Percentiles rank a stretch among this genome's conserved stretches.
These are phyloP conservation scores for Cranoglanis bouderius DNA, from an alignment of 2,113 vertebrate species.

Conservation along the genomic window DNA sequence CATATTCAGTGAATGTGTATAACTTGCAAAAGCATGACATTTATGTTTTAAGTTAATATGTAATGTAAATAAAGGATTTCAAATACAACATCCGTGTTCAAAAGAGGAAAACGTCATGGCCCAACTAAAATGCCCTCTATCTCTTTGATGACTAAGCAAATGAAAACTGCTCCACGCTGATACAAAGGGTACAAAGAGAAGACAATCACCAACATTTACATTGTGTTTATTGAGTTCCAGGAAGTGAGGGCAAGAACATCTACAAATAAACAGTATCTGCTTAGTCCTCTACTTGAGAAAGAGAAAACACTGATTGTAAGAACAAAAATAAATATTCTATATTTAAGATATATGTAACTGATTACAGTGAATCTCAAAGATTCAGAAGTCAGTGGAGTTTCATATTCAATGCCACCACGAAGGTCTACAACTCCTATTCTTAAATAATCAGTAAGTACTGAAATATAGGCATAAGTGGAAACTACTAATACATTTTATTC, in stretches of 20 bases:
- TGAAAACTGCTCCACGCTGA: neutral
- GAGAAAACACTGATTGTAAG: conserved; percentile 56
- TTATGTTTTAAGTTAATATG: conserved; percentile 5
- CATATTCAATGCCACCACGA: conserved; percentile 48
- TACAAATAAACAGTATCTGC: conserved; percentile 59
- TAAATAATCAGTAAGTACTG: conserved; percentile 50
- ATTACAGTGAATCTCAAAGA: conserved; percentile 52
- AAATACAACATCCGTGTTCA: neutral
- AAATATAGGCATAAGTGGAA: conserved; percentile 55
- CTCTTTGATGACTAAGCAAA: conserved; percentile 5
- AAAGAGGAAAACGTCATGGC: neutral
- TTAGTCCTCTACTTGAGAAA: conserved; percentile 57
- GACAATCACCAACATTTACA: conserved; percentile 36
- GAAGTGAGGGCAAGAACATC: conserved; percentile 57
- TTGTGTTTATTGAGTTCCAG: conserved; percentile 57
- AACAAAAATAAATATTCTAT: conserved; percentile 61
- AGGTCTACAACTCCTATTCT: conserved; percentile 47
- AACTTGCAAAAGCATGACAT: conserved; percentile 1
- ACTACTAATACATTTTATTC: conserved; percentile 45
- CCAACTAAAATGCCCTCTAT: neutral
- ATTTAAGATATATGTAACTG: conserved; percentile 59
- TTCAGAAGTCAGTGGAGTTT: conserved; percentile 52
- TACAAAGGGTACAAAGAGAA: neutral
- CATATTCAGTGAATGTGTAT: conserved; percentile 19
- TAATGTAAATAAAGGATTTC: conserved; percentile 22